Conservation (phyloP, 2,888 invertebrate genomes). For the Malthinus flaveolus region DNA sequence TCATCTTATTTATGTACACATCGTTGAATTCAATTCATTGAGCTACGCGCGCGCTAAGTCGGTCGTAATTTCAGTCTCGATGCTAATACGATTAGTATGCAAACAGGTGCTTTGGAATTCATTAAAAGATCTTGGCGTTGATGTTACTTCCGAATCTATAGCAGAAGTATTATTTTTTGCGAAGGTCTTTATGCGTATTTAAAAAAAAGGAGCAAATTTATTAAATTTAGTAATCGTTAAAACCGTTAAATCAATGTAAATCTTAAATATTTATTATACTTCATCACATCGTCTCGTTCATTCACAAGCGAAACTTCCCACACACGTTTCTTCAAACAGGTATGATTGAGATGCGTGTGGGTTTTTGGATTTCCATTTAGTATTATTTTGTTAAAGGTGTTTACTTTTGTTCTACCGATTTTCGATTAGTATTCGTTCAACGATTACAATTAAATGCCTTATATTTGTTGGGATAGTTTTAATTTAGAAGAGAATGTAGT, state of each 20-base stretch:
- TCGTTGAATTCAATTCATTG: conserved; percentile 18
- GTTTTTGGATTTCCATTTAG: conserved; percentile 5
- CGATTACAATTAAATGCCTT: no score
- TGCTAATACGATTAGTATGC: conserved; percentile 23
- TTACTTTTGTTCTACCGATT: conserved; percentile 7
- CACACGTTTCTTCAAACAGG: conserved; percentile 12
- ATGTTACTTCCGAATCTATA: conserved; percentile 16
- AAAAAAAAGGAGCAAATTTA: conserved; percentile 6
- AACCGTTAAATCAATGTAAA: conserved; percentile 15
- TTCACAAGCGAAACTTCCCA: conserved; percentile 21
- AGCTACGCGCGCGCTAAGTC: conserved; percentile 10
- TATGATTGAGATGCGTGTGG: conserved; percentile 11
- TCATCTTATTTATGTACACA: neutral
- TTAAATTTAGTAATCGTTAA: conserved; percentile 10
- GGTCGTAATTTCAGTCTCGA: conserved; percentile 20
- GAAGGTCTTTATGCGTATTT: neutral
- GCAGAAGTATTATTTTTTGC: neutral
- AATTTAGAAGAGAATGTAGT: neutral
- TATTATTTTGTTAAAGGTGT: neutral
- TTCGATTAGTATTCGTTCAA: neutral
- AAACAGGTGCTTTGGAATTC: conserved; percentile 25
- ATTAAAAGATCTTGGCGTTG: conserved; percentile 17
- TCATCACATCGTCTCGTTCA: conserved; percentile 18
- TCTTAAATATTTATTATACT: conserved; percentile 12
- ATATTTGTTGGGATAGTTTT: neutral